Percentiles rank a stretch among this genome's conserved stretches.
Conservation (phyloP, 2,888 invertebrate genomes). For the Galerucella pusilla region DNA sequence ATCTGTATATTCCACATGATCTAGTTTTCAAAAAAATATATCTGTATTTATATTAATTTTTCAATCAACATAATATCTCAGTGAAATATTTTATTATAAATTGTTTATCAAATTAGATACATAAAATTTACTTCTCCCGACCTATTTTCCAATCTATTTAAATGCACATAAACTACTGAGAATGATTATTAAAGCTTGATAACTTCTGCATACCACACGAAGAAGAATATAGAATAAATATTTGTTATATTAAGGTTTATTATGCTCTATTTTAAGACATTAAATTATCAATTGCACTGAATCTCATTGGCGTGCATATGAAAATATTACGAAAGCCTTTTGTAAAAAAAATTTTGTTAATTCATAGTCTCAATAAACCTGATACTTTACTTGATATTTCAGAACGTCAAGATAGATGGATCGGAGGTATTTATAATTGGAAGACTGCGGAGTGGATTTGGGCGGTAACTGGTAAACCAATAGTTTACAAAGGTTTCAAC, state of each 20-base stretch:
- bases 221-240: background rate
- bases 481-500: constrained; percentile 78
- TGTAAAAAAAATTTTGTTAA: too few species aligned
- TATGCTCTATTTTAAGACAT: background rate
- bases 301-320: too few species aligned
- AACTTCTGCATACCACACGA: background rate
- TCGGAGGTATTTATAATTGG: constrained; percentile 83
- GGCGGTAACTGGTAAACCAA: constrained; percentile 76
- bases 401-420: constrained; percentile 75
- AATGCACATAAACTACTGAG: background rate
- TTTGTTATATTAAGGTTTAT: background rate
- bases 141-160: constrained; percentile 5
- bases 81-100: constrained; percentile 1
- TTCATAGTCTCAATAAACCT: background rate
- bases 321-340: too few species aligned
- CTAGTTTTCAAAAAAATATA: too few species aligned
- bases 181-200: background rate
- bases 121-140: background rate
- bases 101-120: background rate
- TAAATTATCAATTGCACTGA: too few species aligned
- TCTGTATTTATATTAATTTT: background rate
- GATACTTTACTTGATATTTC: constrained; percentile 14
- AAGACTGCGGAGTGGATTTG: constrained; percentile 78
- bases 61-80: background rate
- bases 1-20: too few species aligned